Percentiles rank a stretch among this genome's conserved stretches.
Evolutionary conservation across 2,888 invertebrate genomes (phyloP).

Genomic region (Drosophila demipolita): DNA sequence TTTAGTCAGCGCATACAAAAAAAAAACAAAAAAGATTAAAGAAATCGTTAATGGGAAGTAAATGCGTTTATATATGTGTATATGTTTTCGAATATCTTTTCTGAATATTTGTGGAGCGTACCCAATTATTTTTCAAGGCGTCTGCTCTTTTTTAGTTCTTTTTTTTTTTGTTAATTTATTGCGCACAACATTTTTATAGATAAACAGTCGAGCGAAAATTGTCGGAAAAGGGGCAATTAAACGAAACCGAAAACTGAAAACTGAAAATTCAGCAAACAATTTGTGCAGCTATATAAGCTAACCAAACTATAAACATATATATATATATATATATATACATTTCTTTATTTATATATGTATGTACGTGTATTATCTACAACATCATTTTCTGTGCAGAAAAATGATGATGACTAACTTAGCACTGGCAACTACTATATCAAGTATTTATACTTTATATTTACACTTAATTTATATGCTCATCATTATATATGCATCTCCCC

Average conservation of each 20-base stretch:
- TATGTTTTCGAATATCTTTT: slow-evolving; percentile 36
- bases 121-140: slow-evolving; percentile 47
- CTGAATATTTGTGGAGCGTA: slow-evolving; percentile 48
- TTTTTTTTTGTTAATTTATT: slow-evolving; percentile 41
- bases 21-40: slow-evolving; percentile 1
- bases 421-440: slow-evolving; percentile 49
- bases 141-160: slow-evolving; percentile 21
- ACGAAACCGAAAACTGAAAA: slow-evolving; percentile 66
- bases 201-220: slow-evolving; percentile 68
- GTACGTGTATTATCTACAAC: slow-evolving; percentile 37
- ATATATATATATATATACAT: slow-evolving; percentile 5
- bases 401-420: slow-evolving; percentile 30
- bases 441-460: slow-evolving; percentile 32
- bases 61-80: slow-evolving; percentile 20
- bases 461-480: slow-evolving; percentile 39
- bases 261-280: slow-evolving; percentile 53
- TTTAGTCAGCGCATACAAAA: slow-evolving; percentile 33
- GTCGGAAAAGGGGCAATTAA: slow-evolving; percentile 73
- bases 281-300: slow-evolving; percentile 42
- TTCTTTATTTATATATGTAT: not conserved
- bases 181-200: slow-evolving; percentile 62
- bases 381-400: slow-evolving; percentile 21
- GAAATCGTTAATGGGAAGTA: slow-evolving; percentile 13
- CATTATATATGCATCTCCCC: slow-evolving; percentile 18
- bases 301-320: slow-evolving; percentile 1